These are phyloP conservation scores for Brachionus manjavacas DNA, from an alignment of 1,140 invertebrate genomes.

Conservation along the genomic window DNA sequence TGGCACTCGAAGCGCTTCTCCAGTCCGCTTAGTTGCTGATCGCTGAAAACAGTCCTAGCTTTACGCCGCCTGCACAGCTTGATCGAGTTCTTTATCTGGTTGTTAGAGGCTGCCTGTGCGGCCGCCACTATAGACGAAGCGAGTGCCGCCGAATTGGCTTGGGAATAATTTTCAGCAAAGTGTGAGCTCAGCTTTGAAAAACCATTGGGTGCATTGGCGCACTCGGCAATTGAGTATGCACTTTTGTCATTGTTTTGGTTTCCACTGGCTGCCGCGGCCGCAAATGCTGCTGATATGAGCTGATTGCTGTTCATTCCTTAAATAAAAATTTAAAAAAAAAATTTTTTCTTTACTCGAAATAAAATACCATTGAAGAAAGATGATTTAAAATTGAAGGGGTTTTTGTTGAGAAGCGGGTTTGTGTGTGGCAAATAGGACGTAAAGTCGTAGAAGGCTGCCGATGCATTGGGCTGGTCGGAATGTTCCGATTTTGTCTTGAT, in stretches of 20 bases:
- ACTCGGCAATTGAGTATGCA: neutral
- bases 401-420: neutral
- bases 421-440: neutral
- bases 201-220: neutral
- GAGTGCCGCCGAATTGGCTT: neutral
- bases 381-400: neutral
- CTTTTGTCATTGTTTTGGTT: neutral
- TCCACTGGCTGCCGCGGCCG: neutral
- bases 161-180: neutral
- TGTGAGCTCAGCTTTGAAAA: neutral
- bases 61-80: slow-evolving; percentile 79
- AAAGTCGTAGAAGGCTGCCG: neutral
- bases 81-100: slow-evolving; percentile 14
- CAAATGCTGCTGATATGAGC: neutral
- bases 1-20: slow-evolving; percentile 96
- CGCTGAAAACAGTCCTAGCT: slow-evolving; percentile 94
- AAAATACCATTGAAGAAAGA: neutral
- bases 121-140: slow-evolving; percentile 16
- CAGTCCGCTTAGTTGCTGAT: slow-evolving; percentile 87
- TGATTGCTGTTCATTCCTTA: neutral
- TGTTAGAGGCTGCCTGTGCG: slow-evolving; percentile 8
- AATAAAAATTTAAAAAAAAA: neutral
- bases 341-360: neutral
- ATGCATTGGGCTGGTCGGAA: neutral
- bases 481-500: neutral